phyloP scores from a whole-genome alignment of 2,888 invertebrate genomes.

The Lithodes maja region DNA sequence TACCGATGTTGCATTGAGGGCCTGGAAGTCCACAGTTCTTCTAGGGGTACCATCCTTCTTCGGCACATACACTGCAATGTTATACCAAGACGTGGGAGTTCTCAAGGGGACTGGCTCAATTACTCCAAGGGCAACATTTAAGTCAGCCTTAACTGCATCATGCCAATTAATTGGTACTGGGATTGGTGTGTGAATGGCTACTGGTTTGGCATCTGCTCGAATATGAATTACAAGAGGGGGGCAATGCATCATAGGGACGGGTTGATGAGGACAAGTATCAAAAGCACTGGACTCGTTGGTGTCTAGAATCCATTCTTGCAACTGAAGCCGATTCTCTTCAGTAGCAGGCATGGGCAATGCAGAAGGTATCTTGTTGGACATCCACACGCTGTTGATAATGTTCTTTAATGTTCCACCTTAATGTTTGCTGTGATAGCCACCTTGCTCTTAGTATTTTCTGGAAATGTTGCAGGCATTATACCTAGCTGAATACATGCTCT shows the following conservation, averaged over 20 bases:
- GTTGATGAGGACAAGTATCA: conserved; percentile 5
- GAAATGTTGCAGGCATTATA: neutral
- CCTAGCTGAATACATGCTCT: neutral
- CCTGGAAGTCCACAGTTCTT: conserved; percentile 8
- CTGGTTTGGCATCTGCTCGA: conserved; percentile 10
- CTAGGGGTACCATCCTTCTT: conserved; percentile 8
- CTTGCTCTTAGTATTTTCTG: neutral
- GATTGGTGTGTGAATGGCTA: conserved; percentile 15
- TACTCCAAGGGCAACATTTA: conserved; percentile 14
- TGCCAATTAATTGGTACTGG: conserved; percentile 22
- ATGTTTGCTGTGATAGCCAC: neutral
- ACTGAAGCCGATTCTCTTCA: neutral
- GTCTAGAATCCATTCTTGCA: conserved; percentile 9
- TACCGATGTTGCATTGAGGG: conserved; percentile 10
- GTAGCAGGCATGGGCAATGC: neutral
- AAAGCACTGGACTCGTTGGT: neutral
- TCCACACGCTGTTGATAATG: neutral
- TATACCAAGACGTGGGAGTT: conserved; percentile 10
- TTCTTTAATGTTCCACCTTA: too few species aligned
- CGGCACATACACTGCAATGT: neutral
- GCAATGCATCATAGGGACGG: conserved; percentile 3
- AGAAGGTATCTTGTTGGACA: conserved; percentile 1
- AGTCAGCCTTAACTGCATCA: neutral
- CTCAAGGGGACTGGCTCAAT: conserved; percentile 7
- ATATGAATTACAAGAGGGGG: neutral